Percentiles rank a stretch among this genome's conserved stretches.
These are phyloP conservation scores for Sisor rabdophorus DNA, from an alignment of 2,113 vertebrate genomes.

Conservation along the genomic window DNA sequence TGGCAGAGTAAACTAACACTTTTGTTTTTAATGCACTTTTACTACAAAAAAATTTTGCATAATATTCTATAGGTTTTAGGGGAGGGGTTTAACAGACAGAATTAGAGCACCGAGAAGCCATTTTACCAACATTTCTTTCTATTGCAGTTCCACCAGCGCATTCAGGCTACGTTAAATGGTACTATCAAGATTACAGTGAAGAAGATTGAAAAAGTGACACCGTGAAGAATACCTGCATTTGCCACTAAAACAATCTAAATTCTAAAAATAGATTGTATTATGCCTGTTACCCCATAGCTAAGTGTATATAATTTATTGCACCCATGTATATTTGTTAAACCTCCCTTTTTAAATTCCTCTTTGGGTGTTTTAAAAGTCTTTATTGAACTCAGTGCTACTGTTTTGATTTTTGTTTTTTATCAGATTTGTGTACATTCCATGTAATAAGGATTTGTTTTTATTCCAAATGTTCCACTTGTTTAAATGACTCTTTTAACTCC, in stretches of 20 bases:
- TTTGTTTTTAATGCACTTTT: no score
- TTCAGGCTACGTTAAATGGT: constrained; percentile 4
- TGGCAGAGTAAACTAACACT: no score
- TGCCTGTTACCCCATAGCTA: background rate
- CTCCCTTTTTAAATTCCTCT: background rate
- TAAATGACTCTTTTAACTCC: background rate
- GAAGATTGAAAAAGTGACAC: constrained; percentile 2
- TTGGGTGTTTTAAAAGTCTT: background rate
- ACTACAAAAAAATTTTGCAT: no score
- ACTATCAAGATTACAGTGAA: constrained; percentile 37
- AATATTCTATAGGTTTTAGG: no score
- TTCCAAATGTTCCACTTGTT: background rate
- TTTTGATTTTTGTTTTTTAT: background rate
- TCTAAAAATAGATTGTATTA: no score
- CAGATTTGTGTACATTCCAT: background rate
- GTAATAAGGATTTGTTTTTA: background rate
- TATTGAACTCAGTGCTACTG: background rate
- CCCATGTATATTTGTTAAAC: background rate
- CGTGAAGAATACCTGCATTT: background rate
- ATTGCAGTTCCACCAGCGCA: constrained; percentile 37
- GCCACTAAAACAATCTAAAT: background rate
- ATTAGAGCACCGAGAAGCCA: background rate
- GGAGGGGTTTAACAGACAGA: no score
- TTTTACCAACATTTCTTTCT: background rate
- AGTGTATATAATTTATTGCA: background rate